Evolutionary conservation across 2,113 vertebrate species (phyloP).

Genomic region (Zonotrichia leucophrys): DNA sequence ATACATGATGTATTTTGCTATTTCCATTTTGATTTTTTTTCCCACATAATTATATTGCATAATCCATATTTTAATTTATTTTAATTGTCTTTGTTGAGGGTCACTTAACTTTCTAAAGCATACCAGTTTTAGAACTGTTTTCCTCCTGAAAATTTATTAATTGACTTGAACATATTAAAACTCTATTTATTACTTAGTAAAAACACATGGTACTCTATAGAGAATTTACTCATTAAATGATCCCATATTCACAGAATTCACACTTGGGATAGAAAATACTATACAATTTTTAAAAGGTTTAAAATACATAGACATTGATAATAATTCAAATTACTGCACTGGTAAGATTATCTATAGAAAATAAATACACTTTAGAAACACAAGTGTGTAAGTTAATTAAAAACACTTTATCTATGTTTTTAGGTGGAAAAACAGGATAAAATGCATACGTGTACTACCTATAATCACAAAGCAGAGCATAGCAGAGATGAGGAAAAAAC

Average conservation of each 20-base stretch:
- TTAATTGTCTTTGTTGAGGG: neutral
- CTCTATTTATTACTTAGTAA: neutral
- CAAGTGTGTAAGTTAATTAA: neutral
- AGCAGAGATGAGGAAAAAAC: neutral
- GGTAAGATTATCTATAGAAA: neutral
- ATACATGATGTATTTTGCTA: neutral
- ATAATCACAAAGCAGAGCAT: neutral
- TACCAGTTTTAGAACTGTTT: neutral
- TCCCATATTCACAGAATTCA: neutral
- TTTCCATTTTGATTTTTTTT: neutral
- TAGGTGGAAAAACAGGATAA: neutral
- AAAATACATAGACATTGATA: neutral
- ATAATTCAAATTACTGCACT: neutral
- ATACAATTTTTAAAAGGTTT: neutral
- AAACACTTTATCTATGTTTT: neutral
- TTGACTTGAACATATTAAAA: neutral
- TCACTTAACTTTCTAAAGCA: neutral
- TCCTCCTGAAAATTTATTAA: neutral
- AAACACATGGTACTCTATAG: neutral
- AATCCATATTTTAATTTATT: neutral
- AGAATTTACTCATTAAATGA: neutral
- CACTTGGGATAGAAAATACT: neutral
- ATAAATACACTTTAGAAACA: neutral
- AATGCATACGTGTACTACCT: accelerated
- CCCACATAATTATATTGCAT: neutral